These are phyloP conservation scores for Drosophila longiperda DNA, from an alignment of 2,888 invertebrate species.

Conservation along the genomic window DNA sequence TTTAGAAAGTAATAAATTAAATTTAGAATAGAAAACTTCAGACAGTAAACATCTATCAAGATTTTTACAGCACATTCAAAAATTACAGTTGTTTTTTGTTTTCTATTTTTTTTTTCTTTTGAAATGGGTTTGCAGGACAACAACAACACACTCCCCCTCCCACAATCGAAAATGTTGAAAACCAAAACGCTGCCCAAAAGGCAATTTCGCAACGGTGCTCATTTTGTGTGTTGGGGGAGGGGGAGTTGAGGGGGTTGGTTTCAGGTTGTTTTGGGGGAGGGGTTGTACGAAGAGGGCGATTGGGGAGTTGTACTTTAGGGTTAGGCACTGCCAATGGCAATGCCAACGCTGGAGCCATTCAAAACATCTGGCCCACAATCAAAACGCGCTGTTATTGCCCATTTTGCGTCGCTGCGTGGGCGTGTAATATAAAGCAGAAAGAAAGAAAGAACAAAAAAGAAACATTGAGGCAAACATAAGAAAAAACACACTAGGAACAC, in stretches of 20 bases:
- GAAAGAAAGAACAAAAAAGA: slow-evolving; percentile 6
- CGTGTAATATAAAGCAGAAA: slow-evolving; percentile 48
- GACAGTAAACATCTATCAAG: neutral
- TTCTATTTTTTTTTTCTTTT: neutral
- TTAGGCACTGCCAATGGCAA: slow-evolving; percentile 52
- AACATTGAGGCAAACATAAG: neutral
- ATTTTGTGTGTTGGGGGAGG: slow-evolving; percentile 27
- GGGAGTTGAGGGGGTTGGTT: neutral
- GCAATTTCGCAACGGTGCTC: slow-evolving; percentile 64
- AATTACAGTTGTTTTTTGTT: neutral
- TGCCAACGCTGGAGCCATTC: slow-evolving; percentile 53
- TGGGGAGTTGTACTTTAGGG: slow-evolving; percentile 55
- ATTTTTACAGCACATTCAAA: neutral
- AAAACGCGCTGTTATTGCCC: slow-evolving; percentile 70
- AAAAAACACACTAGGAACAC: neutral
- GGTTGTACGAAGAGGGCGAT: neutral
- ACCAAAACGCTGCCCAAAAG: slow-evolving; percentile 46
- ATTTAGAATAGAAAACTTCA: neutral
- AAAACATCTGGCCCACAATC: slow-evolving; percentile 71
- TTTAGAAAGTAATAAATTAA: neutral
- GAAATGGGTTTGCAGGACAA: neutral
- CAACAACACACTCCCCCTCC: neutral
- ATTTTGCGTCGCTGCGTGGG: slow-evolving; percentile 64
- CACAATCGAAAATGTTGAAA: slow-evolving; percentile 2
- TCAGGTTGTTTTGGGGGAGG: neutral